A percentile compares a stretch with the other conserved stretches of the same genome.
These are phyloP conservation scores for Hiodon tergisus DNA, from an alignment of 2,113 vertebrate species.

Conservation along the genomic window DNA sequence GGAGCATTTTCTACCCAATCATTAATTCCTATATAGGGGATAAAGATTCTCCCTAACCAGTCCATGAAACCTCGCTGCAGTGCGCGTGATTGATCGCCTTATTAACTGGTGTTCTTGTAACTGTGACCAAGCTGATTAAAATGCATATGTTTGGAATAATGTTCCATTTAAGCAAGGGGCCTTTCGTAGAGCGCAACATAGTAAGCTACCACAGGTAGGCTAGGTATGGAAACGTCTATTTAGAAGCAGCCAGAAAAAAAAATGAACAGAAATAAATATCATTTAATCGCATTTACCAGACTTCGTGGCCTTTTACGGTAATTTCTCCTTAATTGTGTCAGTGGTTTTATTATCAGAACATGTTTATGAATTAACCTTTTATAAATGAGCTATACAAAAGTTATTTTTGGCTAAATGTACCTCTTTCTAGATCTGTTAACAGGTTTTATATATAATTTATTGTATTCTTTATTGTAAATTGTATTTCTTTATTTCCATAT, in stretches of 20 bases:
- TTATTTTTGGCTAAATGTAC: no score
- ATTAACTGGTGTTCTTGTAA: conserved; percentile 99
- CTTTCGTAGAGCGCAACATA: conserved; percentile 36
- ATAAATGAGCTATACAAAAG: no score
- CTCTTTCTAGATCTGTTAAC: no score
- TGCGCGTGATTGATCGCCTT: conserved; percentile 90
- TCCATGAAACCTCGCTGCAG: conserved; percentile 14
- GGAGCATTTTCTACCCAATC: no score
- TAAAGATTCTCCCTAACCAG: conserved; percentile 34
- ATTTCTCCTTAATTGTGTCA: not conserved
- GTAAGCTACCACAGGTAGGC: no score
- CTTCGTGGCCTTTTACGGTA: not conserved
- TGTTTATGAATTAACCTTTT: no score
- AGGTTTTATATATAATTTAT: no score
- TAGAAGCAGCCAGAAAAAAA: not conserved
- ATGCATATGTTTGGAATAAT: conserved; percentile 99
- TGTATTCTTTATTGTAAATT: no score
- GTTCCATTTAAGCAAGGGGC: conserved; percentile 84
- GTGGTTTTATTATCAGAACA: no score
- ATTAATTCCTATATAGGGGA: not conserved
- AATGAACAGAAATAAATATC: not conserved
- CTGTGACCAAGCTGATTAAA: conserved; percentile 98
- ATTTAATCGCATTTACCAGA: not conserved
- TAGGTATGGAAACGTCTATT: no score
- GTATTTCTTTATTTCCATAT: no score